Evolutionary conservation across 2,888 invertebrate genomes (phyloP), one percentile per base, ranked within the genome.

Genomic region (Heliconius cydno): DNA sequence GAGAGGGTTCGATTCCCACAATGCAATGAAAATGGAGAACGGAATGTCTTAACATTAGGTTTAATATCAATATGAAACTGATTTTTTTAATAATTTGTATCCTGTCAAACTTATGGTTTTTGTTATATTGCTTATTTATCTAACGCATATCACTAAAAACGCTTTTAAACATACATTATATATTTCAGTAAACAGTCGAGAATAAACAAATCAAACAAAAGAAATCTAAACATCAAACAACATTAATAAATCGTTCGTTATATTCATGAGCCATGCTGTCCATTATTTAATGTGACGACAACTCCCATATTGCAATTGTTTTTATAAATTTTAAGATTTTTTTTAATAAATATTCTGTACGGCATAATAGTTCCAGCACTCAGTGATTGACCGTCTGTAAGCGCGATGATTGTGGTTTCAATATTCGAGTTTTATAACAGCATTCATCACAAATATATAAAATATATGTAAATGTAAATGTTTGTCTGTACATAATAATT

Each of bases 281-380:
- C 41, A 70, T 70, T 70, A 70, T 41, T 70, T 15, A n/a, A 41
- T 4, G 70, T 70, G 70, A 41, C 15, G 70, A 70, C 41, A 70
- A 46, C 6, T 25, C 41, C 70, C 9, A 46, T 19, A 46, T 70
- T 41, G 5, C 15, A 34, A 22, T 41, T 25, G 13, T 19, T 57
- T 10, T 9, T 22, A 57, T 22, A 10, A 57, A 7, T 57, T 22
- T 10, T 7, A 57, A n/a, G 22, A 9, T 19, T 19, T 57, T 57
- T 57, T 52, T 19, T 0, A 52, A 19, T 52, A 19, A 52, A 52
- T 19, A 52, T 52, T 52, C 6, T 52, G 34, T 12, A 41, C 41
- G 12, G 22, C 7, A 52, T 22, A 22, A 52, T 22, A 7, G 7
- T 52, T 19, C 19, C 1, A 52, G 0, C 52, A 9, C 7, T 22